Evolutionary conservation across 1,140 invertebrate species (phyloP).

Genomic region (Laupala kohalensis): DNA sequence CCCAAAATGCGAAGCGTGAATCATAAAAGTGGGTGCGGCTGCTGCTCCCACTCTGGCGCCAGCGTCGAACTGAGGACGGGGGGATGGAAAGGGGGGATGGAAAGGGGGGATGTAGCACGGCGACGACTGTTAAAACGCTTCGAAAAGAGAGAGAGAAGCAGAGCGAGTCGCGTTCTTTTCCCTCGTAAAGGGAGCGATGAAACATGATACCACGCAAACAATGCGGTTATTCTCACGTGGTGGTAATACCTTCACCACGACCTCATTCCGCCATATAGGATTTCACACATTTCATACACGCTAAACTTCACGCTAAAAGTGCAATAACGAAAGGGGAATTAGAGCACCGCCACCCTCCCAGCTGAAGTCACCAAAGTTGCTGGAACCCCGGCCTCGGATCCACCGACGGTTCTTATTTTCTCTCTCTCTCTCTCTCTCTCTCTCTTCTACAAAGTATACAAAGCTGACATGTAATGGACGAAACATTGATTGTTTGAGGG

Average conservation of each 20-base stretch:
- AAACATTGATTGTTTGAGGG: no score
- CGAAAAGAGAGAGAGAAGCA: not conserved
- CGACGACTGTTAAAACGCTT: not conserved
- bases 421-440: no score
- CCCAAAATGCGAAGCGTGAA: no score
- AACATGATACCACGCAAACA: not conserved
- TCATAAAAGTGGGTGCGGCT: no score
- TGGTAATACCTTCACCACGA: not conserved
- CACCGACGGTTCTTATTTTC: no score
- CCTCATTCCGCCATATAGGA: not conserved
- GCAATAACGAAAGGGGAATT: not conserved
- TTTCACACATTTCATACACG: not conserved
- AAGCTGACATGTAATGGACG: no score
- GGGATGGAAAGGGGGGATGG: not conserved
- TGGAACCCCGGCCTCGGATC: no score
- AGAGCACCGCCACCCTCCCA: no score
- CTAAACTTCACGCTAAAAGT: not conserved
- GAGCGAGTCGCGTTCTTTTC: not conserved
- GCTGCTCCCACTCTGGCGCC: no score
- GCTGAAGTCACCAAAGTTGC: no score
- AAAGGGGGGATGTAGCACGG: not conserved
- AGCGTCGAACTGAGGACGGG: not conserved
- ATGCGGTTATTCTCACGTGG: not conserved
- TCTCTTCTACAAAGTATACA: no score
- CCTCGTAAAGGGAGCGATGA: not conserved